Evolutionary conservation across 2,888 invertebrate genomes (phyloP), one percentile per base, ranked within the genome.

Genomic region (Acrobasis suavella): DNA sequence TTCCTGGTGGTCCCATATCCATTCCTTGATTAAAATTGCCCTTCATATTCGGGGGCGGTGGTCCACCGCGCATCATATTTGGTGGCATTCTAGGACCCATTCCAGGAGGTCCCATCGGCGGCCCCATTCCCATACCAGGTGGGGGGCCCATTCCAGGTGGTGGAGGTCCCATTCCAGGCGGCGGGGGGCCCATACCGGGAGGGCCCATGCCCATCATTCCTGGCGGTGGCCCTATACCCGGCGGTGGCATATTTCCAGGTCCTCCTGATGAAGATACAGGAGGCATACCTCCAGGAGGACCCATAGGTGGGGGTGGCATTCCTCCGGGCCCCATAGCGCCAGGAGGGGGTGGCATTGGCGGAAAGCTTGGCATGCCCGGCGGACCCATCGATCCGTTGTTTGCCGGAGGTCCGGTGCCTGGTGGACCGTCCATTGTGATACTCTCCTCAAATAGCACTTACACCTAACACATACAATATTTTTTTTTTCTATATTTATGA

Each of bases 1-100:
- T 86, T 1, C 87, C 87, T 12, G 89, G 88, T 1, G 90, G 89
- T 2, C 87, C 90, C 82, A 89, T 85, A 62, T 89, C 89, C 87
- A 89, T 86, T 5, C 76, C 74, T 63, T 79, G 84, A 68, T 85
- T 87, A 50, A 72, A 86, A 66, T 84, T 87, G 5, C 82, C 74
- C 64, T 86, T 79, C 74, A 79, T 78, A 63, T 77, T 88, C n/a
- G 83, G 82, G 0, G 83, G 82, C 0, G 83, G 82, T 0, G 83
- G 82, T 0, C 83, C 84, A 10, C 80, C 76, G 39, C 80, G 78
- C 86, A 87, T 86, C 85, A 89, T 87, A 38, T 78, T 80, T 38
- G 86, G 87, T 6, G 87, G 85, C 85, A 89, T 87, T 72, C 85
- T 78, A 2, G 78, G 78, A 5, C 79, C 82, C 78, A 83, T 81